A percentile compares a stretch with the other conserved stretches of the same genome.
Conservation (phyloP, 64 coral and sea anemone species). For the Actinia equina region DNA sequence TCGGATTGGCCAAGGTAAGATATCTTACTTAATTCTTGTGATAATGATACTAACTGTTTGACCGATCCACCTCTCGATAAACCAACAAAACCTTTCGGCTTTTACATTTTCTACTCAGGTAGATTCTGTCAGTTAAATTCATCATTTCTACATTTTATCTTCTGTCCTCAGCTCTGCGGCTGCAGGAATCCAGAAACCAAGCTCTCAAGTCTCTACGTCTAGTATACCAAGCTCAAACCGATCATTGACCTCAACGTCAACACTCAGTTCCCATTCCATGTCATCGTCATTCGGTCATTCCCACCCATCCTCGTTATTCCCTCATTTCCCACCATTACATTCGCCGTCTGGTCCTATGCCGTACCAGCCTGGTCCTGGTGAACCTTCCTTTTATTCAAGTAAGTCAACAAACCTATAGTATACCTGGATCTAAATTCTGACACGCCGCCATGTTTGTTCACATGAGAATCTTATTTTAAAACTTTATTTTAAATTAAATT, state of each 20-base stretch:
- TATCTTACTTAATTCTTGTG: neutral
- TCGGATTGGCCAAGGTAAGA: slow-evolving; percentile 28
- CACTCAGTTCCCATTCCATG: slow-evolving; percentile 39
- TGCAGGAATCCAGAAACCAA: neutral
- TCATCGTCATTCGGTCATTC: slow-evolving; percentile 49
- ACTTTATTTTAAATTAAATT: too few relatives aligned
- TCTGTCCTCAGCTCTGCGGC: slow-evolving; percentile 37
- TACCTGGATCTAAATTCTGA: too few relatives aligned
- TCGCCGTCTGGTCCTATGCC: slow-evolving; percentile 36
- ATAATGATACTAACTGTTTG: too few relatives aligned
- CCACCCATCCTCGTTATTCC: slow-evolving; percentile 46
- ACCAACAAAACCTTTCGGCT: too few relatives aligned
- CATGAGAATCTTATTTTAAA: too few relatives aligned
- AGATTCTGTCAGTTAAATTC: neutral
- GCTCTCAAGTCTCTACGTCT: slow-evolving; percentile 7
- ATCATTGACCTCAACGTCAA: slow-evolving; percentile 32
- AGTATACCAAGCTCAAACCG: slow-evolving; percentile 11
- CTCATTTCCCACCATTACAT: slow-evolving; percentile 60
- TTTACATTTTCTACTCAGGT: too few relatives aligned
- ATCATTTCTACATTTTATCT: slow-evolving; percentile 1
- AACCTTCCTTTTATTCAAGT: slow-evolving; percentile 64
- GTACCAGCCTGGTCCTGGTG: slow-evolving; percentile 50
- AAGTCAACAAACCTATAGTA: neutral
- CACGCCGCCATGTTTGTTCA: too few relatives aligned
- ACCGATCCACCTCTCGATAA: too few relatives aligned